Conservation (phyloP, 2,888 invertebrate species). For the Parasteatoda lunata region DNA sequence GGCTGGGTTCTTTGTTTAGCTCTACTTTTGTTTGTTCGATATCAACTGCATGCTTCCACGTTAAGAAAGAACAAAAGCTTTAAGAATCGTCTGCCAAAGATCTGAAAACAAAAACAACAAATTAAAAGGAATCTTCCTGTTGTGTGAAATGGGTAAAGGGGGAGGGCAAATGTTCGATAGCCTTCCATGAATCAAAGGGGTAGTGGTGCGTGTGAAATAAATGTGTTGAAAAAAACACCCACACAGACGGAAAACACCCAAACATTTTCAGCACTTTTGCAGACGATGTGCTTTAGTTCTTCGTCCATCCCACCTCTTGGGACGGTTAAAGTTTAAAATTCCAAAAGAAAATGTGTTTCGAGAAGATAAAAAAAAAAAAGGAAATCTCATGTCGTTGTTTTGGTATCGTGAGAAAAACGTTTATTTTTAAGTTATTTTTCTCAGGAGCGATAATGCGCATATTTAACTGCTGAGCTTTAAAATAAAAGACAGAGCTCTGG, state of each 20-base stretch:
- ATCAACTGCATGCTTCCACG: conserved; percentile 13
- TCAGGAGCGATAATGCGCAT: no score
- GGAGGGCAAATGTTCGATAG: background rate
- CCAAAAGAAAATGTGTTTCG: conserved; percentile 32
- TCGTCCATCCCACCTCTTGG: background rate
- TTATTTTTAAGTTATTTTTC: no score
- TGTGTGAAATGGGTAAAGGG: conserved; percentile 11
- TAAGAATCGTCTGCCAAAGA: conserved; percentile 18
- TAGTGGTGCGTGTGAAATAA: conserved; percentile 42
- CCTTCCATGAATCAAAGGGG: conserved; percentile 33
- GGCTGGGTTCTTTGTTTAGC: conserved; percentile 35
- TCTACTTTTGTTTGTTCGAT: conserved; percentile 19
- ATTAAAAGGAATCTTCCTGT: conserved; percentile 46
- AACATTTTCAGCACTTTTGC: conserved; percentile 12
- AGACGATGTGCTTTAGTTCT: conserved; percentile 16
- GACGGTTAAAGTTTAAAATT: conserved; percentile 50
- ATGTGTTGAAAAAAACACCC: conserved; percentile 37
- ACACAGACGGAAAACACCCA: conserved; percentile 4
- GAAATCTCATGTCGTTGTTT: background rate
- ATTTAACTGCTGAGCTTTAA: no score
- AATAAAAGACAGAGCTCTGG: no score
- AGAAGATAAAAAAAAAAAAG: conserved; percentile 23
- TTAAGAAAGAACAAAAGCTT: conserved; percentile 29
- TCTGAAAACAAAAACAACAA: conserved; percentile 38
- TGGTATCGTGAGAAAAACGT: no score